A percentile compares a stretch with the other conserved stretches of the same genome.
phyloP scores from a whole-genome alignment of 2,113 vertebrate species.

The Abramis brama region DNA sequence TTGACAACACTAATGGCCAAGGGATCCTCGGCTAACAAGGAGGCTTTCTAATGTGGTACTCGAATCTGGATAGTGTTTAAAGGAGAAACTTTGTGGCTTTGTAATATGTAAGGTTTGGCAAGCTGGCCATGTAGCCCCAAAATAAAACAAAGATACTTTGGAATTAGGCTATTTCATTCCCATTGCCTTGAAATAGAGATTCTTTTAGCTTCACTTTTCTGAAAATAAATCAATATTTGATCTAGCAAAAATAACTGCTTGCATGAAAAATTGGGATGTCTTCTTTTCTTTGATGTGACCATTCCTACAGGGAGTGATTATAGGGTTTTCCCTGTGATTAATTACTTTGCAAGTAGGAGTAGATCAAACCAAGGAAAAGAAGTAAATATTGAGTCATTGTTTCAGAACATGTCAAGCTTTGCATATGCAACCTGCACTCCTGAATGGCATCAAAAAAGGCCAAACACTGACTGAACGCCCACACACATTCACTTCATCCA shows the following conservation, averaged over 20 bases:
- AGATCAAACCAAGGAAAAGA: slow-evolving; percentile 31
- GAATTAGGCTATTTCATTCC: background rate
- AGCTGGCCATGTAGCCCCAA: background rate
- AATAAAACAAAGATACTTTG: background rate
- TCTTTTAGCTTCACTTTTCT: background rate
- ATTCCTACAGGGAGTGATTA: slow-evolving; percentile 25
- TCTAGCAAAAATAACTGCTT: background rate
- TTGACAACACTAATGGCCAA: slow-evolving; percentile 23
- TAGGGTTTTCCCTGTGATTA: slow-evolving; percentile 20
- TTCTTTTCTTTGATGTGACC: background rate
- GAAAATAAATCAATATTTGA: background rate
- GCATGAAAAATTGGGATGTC: slow-evolving; percentile 12
- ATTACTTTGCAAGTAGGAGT: background rate
- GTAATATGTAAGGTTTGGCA: background rate
- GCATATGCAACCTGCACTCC: slow-evolving; percentile 7
- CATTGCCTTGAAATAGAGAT: background rate
- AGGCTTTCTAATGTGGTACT: slow-evolving; percentile 12
- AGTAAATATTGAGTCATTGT: slow-evolving; percentile 30
- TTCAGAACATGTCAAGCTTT: slow-evolving; percentile 41
- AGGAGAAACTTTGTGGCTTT: background rate
- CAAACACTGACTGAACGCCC: background rate
- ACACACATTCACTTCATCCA: background rate
- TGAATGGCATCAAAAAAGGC: slow-evolving; percentile 28
- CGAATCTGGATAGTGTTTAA: background rate
- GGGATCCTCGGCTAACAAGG: slow-evolving; percentile 13